phyloP scores from a whole-genome alignment of 2,797 vertebrate species.

The Coranthus polyacanthus region DNA sequence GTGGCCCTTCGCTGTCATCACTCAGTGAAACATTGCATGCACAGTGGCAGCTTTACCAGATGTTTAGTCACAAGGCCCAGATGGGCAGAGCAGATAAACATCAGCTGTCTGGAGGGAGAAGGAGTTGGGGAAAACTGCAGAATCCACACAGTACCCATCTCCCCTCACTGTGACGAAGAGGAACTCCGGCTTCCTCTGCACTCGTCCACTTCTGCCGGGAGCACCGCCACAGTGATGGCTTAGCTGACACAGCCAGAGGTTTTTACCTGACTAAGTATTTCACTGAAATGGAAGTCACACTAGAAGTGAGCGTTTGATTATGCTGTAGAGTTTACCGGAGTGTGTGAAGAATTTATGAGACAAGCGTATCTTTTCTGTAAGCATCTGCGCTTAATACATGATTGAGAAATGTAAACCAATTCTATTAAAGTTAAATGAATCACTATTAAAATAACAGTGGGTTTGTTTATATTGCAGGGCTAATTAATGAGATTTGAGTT shows the following conservation, averaged over 20 bases:
- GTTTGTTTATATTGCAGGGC: conserved; percentile 14
- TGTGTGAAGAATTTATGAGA: not conserved
- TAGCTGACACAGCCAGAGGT: conserved; percentile 24
- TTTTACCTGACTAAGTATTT: conserved; percentile 27
- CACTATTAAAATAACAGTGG: conserved; percentile 9
- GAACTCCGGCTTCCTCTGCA: conserved; percentile 51
- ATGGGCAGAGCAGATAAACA: conserved; percentile 78
- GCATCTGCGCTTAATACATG: not conserved
- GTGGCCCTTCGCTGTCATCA: conserved; percentile 54
- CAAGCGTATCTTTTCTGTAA: not conserved
- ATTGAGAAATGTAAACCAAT: conserved; percentile 1
- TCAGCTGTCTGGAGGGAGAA: conserved; percentile 73
- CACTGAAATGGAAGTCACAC: conserved; percentile 7
- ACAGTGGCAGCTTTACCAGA: conserved; percentile 74
- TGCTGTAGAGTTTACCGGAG: conserved; percentile 5
- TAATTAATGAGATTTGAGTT: conserved; percentile 19
- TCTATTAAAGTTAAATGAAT: conserved; percentile 16
- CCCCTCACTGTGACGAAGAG: conserved; percentile 42
- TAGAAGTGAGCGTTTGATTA: not conserved
- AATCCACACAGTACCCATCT: conserved; percentile 55
- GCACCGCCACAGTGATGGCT: conserved; percentile 23
- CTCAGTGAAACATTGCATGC: conserved; percentile 44
- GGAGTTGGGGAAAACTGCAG: conserved; percentile 42
- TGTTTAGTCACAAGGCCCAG: conserved; percentile 77
- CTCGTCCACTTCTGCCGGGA: conserved; percentile 40